Evolutionary conservation across 2,113 vertebrate genomes (phyloP).

Genomic region (Triplophysa tibetana): DNA sequence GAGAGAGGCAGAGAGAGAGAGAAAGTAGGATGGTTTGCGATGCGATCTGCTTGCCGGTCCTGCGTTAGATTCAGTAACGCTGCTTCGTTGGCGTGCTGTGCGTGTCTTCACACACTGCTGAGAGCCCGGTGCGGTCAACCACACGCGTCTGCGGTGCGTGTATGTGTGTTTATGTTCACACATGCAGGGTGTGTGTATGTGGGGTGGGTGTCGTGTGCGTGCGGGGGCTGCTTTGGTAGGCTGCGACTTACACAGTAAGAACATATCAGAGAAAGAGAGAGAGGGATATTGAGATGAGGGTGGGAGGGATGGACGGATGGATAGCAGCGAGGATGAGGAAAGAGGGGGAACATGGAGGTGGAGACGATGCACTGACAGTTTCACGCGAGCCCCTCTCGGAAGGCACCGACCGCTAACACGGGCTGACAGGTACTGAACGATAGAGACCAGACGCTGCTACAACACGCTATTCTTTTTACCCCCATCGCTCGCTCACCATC

Average conservation of each 20-base stretch:
- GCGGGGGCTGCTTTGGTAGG: conserved; percentile 44
- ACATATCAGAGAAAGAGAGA: conserved; percentile 43
- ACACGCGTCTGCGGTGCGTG: conserved; percentile 53
- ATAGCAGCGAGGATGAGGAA: conserved; percentile 38
- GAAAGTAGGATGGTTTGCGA: conserved; percentile 48
- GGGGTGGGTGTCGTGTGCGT: conserved; percentile 38
- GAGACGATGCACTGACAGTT: conserved; percentile 60
- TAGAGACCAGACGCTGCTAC: conserved; percentile 43
- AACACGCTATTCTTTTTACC: conserved; percentile 12
- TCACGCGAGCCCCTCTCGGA: conserved; percentile 52
- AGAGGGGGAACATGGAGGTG: conserved; percentile 53
- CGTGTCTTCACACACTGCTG: conserved; percentile 56
- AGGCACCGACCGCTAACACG: conserved; percentile 52
- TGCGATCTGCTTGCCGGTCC: conserved; percentile 46
- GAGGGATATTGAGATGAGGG: conserved; percentile 47
- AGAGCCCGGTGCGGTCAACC: conserved; percentile 55
- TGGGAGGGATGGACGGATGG: conserved; percentile 23
- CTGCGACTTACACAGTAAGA: conserved; percentile 47
- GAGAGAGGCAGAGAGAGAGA: conserved; percentile 50
- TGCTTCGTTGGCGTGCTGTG: conserved; percentile 49
- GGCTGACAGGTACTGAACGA: conserved; percentile 62
- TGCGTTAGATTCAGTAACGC: conserved; percentile 48
- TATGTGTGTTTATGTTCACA: conserved; percentile 42
- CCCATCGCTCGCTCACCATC: conserved; percentile 20
- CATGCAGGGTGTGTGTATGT: conserved; percentile 37